Conservation (phyloP, 2,113 vertebrate genomes). For the Cottus gobio region DNA sequence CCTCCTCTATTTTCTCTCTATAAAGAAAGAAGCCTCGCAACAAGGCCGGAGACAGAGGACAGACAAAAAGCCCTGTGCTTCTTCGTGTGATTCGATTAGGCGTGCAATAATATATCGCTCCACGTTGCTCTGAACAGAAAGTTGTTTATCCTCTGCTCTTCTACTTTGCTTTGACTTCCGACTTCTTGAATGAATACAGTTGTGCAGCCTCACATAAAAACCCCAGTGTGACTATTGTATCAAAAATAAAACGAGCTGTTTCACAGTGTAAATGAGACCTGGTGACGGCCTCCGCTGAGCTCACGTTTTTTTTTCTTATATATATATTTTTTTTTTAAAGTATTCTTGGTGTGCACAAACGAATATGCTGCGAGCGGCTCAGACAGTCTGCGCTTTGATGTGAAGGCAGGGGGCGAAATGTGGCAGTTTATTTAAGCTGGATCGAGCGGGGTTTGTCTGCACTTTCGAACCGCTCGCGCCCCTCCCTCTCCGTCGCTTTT, state of each 20-base stretch:
- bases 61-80: conserved; percentile 44
- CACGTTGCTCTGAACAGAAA: conserved; percentile 25
- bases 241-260: conserved; percentile 35
- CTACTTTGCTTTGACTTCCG: neutral
- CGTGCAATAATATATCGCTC: conserved; percentile 44
- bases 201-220: conserved; percentile 14
- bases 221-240: conserved; percentile 21
- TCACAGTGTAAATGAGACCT: conserved; percentile 24
- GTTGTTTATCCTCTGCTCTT: conserved; percentile 16
- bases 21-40: conserved; percentile 43
- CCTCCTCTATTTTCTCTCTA: conserved; percentile 6
- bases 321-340: conserved; percentile 40
- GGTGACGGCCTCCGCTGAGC: conserved; percentile 11
- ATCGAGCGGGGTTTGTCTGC: conserved; percentile 74
- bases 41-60: conserved; percentile 34
- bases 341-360: conserved; percentile 22
- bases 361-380: conserved; percentile 49
- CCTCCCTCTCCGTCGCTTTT: conserved; percentile 60
- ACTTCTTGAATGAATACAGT: conserved; percentile 21
- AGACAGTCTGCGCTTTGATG: conserved; percentile 76
- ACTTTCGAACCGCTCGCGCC: conserved; percentile 70
- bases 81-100: conserved; percentile 58
- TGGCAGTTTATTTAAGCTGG: conserved; percentile 76
- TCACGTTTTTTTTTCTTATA: neutral
- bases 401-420: conserved; percentile 62